Conservation (phyloP, 2,888 invertebrate genomes). For the Polietes domitor region DNA sequence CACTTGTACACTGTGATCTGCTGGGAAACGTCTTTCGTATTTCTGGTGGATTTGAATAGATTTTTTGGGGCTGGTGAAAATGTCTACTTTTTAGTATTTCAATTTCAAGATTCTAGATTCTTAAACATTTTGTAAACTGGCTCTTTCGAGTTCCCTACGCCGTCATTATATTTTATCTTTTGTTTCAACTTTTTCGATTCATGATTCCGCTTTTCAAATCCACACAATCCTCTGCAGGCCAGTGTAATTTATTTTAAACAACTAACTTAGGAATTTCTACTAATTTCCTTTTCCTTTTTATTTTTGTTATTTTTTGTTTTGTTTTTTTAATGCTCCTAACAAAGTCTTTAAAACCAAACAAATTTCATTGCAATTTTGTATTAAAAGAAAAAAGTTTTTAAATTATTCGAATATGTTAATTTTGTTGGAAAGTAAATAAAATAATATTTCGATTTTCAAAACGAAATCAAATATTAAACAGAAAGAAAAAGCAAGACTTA, state of each 20-base stretch:
- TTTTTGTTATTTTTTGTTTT: constrained; percentile 15
- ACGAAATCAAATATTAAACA: background rate
- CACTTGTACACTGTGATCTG: too few relatives aligned
- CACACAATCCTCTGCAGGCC: background rate
- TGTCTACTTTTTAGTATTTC: too few relatives aligned
- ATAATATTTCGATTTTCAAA: background rate
- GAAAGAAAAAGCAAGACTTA: constrained; percentile 17
- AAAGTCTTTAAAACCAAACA: background rate
- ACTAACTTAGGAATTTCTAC: background rate
- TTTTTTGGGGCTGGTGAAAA: too few relatives aligned
- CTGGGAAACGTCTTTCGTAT: too few relatives aligned
- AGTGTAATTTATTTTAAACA: constrained; percentile 11
- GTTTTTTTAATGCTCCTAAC: background rate
- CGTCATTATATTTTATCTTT: too few relatives aligned
- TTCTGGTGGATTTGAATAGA: too few relatives aligned
- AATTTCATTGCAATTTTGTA: background rate
- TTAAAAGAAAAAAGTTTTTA: constrained; percentile 3
- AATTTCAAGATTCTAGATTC: too few relatives aligned
- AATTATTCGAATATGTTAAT: constrained; percentile 31
- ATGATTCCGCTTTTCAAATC: constrained; percentile 11
- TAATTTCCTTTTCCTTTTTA: constrained; percentile 8
- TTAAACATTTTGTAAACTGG: too few relatives aligned
- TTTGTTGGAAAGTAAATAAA: constrained; percentile 14
- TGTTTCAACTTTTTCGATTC: background rate
- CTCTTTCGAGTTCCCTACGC: too few relatives aligned